Evolutionary conservation across 2,797 vertebrate genomes (phyloP).

Genomic region (Eleutherodactylus coqui): DNA sequence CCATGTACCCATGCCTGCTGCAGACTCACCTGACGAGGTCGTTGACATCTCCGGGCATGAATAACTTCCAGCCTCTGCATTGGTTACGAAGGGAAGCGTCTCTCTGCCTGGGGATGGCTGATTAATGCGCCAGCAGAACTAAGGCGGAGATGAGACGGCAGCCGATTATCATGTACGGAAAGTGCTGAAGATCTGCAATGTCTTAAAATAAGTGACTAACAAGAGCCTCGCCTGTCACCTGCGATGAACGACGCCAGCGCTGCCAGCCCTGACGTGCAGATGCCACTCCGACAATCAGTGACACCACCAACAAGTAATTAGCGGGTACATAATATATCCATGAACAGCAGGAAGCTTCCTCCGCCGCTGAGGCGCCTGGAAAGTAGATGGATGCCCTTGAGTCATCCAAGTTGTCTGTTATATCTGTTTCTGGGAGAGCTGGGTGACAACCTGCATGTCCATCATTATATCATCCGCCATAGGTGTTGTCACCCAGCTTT

Average conservation of each 20-base stretch:
- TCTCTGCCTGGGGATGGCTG: conserved; percentile 10
- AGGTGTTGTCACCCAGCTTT: background rate
- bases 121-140: conserved; percentile 37
- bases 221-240: conserved; percentile 41
- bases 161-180: conserved; percentile 47
- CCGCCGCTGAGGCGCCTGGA: too few species aligned
- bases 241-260: background rate
- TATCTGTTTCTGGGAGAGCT: background rate
- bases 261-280: conserved; percentile 48
- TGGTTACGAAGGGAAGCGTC: background rate
- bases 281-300: conserved; percentile 36
- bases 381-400: too few species aligned
- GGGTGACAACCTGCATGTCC: background rate
- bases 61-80: background rate
- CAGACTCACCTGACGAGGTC: background rate
- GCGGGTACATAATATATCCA: background rate
- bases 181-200: conserved; percentile 14
- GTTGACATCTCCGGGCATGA: background rate
- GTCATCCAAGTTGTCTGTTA: background rate
- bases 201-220: conserved; percentile 58
- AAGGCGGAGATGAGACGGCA: background rate
- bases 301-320: conserved; percentile 49
- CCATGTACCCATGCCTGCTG: background rate
- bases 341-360: background rate
- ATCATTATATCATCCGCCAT: background rate